Percentiles rank a stretch among this genome's conserved stretches.
phyloP scores from a whole-genome alignment of 2,888 invertebrate genomes.

The Caenorhabditis macrosperma region DNA sequence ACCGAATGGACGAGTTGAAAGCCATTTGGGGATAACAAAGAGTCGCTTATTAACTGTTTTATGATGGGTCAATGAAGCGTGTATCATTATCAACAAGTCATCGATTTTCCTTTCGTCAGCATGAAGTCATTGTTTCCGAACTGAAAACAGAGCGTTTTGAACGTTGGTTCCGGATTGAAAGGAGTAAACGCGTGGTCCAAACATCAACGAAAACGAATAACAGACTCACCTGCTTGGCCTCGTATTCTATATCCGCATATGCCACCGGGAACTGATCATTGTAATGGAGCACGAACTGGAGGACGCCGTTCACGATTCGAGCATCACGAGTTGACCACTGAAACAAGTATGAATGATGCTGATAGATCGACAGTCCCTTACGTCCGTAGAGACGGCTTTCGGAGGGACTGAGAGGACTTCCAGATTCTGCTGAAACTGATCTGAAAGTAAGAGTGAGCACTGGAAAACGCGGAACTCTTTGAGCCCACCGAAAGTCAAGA shows the following conservation, averaged over 20 bases:
- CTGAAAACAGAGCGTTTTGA: too few species aligned
- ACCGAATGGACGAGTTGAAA: slow-evolving; percentile 41
- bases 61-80: not conserved
- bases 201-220: not conserved
- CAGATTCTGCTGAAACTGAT: slow-evolving; percentile 1
- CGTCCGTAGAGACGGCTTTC: slow-evolving; percentile 2
- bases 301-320: not conserved
- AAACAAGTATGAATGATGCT: not conserved
- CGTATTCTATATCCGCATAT: slow-evolving; percentile 27
- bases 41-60: not conserved
- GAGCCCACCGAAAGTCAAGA: slow-evolving; percentile 10
- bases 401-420: not conserved
- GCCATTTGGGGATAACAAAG: slow-evolving; percentile 22
- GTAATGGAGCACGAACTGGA: slow-evolving; percentile 13
- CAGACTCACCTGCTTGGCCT: slow-evolving; percentile 8
- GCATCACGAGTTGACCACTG: slow-evolving; percentile 23
- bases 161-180: not conserved
- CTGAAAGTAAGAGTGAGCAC: slow-evolving; percentile 1
- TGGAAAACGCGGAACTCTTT: too few species aligned
- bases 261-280: not conserved
- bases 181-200: not conserved
- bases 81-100: not conserved
- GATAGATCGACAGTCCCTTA: not conserved
- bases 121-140: not conserved
- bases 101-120: slow-evolving; percentile 10